Conservation (phyloP, 2,888 invertebrate species). For the Autographa gamma region DNA sequence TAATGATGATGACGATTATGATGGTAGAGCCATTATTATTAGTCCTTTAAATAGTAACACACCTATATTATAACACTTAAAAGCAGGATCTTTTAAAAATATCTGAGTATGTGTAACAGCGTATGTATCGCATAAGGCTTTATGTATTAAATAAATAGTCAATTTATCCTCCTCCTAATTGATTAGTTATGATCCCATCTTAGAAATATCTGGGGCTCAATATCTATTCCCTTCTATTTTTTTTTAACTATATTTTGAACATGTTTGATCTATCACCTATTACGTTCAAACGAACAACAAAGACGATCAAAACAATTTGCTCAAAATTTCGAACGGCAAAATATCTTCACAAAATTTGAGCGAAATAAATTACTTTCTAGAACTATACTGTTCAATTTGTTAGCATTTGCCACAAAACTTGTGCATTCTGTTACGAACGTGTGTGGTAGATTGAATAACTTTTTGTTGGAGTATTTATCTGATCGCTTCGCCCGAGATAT, state of each 20-base stretch:
- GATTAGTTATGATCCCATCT: background rate
- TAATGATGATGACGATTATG: no score
- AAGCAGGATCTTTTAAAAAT: no score
- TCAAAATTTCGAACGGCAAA: background rate
- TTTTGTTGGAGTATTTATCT: conserved; percentile 52
- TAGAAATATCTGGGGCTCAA: no score
- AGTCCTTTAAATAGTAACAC: no score
- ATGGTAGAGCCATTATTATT: no score
- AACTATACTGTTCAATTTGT: conserved; percentile 31
- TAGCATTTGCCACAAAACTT: conserved; percentile 45
- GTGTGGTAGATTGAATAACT: conserved; percentile 54
- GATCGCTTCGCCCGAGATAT: conserved; percentile 46
- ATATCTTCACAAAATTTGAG: conserved; percentile 9
- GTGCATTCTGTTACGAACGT: conserved; percentile 36
- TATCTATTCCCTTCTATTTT: no score
- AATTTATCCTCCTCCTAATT: no score
- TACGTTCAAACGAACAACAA: background rate
- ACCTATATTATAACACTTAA: no score
- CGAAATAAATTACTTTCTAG: conserved; percentile 27
- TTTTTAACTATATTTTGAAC: background rate
- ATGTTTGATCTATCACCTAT: background rate
- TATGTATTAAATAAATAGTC: no score
- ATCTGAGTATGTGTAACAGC: no score
- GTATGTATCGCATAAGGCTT: no score
- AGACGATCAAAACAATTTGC: background rate